Evolutionary conservation across 2,797 vertebrate genomes (phyloP).

Genomic region (Falco biarmicus): DNA sequence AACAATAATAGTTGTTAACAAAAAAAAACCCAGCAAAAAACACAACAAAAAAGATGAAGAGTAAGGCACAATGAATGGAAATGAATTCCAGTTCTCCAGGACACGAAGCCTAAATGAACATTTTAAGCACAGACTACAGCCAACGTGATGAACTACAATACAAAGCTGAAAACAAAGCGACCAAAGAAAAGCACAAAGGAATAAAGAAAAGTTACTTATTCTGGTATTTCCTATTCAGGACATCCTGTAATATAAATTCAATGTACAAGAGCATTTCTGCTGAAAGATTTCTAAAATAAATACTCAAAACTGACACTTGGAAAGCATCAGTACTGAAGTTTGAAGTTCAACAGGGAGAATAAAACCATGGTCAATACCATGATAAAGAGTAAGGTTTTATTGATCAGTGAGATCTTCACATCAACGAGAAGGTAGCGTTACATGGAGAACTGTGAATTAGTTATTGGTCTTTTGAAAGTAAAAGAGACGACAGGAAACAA

Average conservation of each 20-base stretch:
- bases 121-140: neutral
- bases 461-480: neutral
- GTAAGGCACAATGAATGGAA: neutral
- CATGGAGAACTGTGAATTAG: neutral
- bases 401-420: neutral
- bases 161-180: neutral
- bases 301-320: neutral
- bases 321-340: neutral
- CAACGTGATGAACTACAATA: fast-evolving
- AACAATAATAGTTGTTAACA: neutral
- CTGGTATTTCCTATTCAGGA: neutral
- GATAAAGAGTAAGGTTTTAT: neutral
- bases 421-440: neutral
- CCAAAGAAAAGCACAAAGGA: neutral
- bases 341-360: neutral
- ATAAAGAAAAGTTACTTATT: neutral
- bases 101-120: neutral
- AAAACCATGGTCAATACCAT: fast-evolving
- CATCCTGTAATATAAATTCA: neutral
- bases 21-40: neutral
- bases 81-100: neutral
- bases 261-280: neutral
- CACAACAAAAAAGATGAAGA: neutral
- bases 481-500: neutral
- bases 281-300: neutral